phyloP scores from a whole-genome alignment of 2,888 invertebrate species.

The Lasius fuliginosus region DNA sequence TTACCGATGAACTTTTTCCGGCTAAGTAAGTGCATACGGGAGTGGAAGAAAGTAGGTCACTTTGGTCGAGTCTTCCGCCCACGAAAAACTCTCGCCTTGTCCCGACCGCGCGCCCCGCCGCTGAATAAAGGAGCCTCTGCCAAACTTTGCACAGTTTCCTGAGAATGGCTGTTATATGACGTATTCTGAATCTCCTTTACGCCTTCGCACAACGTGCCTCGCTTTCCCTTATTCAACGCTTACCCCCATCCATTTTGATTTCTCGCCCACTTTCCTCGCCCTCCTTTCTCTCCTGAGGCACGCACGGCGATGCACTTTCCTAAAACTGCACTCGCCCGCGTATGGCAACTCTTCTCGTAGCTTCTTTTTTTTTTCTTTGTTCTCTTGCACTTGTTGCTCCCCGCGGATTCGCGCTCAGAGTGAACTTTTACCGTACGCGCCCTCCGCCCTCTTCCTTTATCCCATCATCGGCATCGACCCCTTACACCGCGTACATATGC shows the following conservation, averaged over 20 bases:
- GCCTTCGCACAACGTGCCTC: constrained; percentile 70
- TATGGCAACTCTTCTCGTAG: constrained; percentile 47
- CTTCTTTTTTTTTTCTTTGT: constrained; percentile 24
- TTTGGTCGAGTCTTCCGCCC: constrained; percentile 15
- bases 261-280: constrained; percentile 52
- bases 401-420: constrained; percentile 38
- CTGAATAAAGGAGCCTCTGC: constrained; percentile 60
- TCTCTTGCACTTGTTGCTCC: constrained; percentile 46
- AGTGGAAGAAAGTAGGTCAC: constrained; percentile 44
- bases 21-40: constrained; percentile 26
- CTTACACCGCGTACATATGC: not conserved
- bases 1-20: constrained; percentile 41
- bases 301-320: constrained; percentile 19
- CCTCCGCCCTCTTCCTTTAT: not conserved
- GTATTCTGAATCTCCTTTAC: constrained; percentile 74
- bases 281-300: not conserved
- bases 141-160: constrained; percentile 64
- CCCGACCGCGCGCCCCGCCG: constrained; percentile 23
- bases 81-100: constrained; percentile 38
- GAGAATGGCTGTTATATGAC: constrained; percentile 74
- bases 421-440: constrained; percentile 28
- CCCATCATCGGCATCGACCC: constrained; percentile 2
- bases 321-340: constrained; percentile 44
- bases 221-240: constrained; percentile 45
- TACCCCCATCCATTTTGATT: constrained; percentile 62